Evolutionary conservation across 2,113 vertebrate genomes (phyloP), one percentile per base, ranked within the genome.

Genomic region (Leuciscus idus): DNA sequence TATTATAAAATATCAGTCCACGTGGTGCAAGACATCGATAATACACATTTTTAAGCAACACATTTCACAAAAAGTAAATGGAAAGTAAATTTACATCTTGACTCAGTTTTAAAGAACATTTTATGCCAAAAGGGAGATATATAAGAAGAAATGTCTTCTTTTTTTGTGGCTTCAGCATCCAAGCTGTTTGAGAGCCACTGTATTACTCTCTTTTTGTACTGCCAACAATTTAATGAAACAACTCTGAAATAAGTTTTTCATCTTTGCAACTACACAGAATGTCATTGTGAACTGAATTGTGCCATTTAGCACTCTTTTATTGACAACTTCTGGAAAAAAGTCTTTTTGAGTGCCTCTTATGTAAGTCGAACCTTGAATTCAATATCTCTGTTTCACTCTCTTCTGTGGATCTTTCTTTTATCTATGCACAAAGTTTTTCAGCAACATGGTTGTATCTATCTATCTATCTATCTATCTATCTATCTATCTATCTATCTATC

Each of bases 311-410:
- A 8, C 11, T 59, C 1, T 61, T 80, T 61, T 43, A 43, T 46
- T 73, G 68, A 79, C 30, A 43, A 13, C 11, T 26, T 11, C 26
- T 33, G 7, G 2, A 21, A 36, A 66, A 15, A 72, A 72, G 13
- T 7, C 4, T 36, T 36, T 62, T 50, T 19, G 48, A 55, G 28
- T 57, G 28, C 28, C 50, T 55, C 76, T 78, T 78, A 78, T 33
- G 50, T 33, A 57, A 77, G 75, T 11, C 1, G 48, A 77, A 57
- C 55, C 52, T 59, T 79, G 76, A 79, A 57, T 57, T 78, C 28
- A 78, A 36, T 23, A 30, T n/a, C 50, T 61, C n/a, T 36, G 19
- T 79, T 61, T 78, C 7, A 80, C 33, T 61, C 33, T 33, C 10
- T 43, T 39, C 19, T 21, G 23, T 26, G 55, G 21, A 61, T 43